These are phyloP conservation scores for Morinoia aosen DNA, from an alignment of 2,888 invertebrate genomes.

Conservation along the genomic window DNA sequence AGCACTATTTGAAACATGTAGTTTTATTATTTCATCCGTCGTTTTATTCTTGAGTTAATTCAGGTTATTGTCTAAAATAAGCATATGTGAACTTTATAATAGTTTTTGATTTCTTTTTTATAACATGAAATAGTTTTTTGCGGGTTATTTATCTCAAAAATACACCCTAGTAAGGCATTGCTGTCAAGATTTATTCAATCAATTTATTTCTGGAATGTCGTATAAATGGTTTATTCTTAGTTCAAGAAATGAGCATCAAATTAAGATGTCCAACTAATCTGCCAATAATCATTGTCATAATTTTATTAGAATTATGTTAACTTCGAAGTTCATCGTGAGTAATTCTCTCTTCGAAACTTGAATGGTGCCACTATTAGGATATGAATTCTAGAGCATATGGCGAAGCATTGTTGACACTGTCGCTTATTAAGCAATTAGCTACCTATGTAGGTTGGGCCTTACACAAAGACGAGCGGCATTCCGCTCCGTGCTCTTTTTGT, in stretches of 20 bases:
- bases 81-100: no score
- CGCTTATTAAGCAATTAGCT: not conserved
- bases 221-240: not conserved
- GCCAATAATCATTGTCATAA: no score
- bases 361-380: no score
- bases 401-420: no score
- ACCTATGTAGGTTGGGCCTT: not conserved
- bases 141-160: not conserved
- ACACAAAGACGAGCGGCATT: not conserved
- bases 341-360: no score
- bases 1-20: not conserved
- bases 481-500: not conserved
- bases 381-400: no score
- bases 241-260: not conserved
- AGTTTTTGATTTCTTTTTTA: no score
- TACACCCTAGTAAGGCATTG: no score
- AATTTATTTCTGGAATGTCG: not conserved
- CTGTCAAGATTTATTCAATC: not conserved
- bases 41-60: not conserved
- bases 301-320: no score
- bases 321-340: no score
- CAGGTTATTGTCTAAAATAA: not conserved
- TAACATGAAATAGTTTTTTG: no score
- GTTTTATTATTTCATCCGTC: not conserved
- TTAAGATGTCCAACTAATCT: no score